These are phyloP conservation scores for Typhlomys cinereus DNA, from an alignment of 2,113 vertebrate species.

Conservation along the genomic window DNA sequence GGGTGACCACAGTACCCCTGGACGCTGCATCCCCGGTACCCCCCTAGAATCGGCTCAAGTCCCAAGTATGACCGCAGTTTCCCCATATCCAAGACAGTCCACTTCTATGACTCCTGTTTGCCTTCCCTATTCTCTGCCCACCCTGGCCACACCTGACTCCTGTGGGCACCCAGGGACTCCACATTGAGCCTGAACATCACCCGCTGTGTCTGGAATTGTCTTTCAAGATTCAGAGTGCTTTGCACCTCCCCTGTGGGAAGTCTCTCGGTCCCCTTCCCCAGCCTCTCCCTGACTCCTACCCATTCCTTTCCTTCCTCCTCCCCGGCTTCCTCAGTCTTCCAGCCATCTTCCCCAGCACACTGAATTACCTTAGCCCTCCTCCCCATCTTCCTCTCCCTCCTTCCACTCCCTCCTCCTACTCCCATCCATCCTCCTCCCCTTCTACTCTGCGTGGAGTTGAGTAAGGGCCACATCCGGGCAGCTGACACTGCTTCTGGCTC, in stretches of 20 bases:
- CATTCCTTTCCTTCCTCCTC: neutral
- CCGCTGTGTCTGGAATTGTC: neutral
- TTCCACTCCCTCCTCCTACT: neutral
- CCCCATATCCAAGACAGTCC: too few species aligned
- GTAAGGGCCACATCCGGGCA: neutral
- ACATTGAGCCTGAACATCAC: neutral
- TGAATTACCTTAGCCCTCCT: too few species aligned
- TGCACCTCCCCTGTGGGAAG: neutral
- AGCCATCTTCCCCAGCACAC: too few species aligned
- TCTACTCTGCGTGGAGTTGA: neutral
- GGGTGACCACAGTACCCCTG: neutral
- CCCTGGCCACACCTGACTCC: too few species aligned
- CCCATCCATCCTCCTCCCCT: too few species aligned
- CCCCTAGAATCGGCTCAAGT: neutral
- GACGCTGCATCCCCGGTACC: neutral
- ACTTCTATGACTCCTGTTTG: neutral
- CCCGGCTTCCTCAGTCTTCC: accelerated
- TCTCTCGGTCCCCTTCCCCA: neutral
- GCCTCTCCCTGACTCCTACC: accelerated
- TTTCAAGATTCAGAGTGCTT: neutral
- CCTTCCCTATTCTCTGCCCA: neutral
- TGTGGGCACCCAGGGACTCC: neutral
- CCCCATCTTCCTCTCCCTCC: neutral
- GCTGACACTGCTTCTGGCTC: neutral
- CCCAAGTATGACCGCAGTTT: too few species aligned